These are phyloP conservation scores for Pampus argenteus DNA, from an alignment of 2,797 vertebrate genomes.

Conservation along the genomic window DNA sequence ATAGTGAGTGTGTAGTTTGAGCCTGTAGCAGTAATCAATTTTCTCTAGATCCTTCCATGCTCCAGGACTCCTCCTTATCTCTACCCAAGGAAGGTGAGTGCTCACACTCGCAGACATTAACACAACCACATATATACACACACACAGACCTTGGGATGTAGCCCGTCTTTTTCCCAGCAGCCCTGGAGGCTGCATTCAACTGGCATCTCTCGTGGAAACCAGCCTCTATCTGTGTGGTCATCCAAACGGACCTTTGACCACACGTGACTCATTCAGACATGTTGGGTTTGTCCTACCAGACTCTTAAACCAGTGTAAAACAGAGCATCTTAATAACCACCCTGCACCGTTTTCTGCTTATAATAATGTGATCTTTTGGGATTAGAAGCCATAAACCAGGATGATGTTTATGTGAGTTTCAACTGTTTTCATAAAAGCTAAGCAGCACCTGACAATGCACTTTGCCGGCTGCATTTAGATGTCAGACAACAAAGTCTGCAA, in stretches of 20 bases:
- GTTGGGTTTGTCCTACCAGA: conserved; percentile 1
- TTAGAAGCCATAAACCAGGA: not conserved
- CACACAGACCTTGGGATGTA: conserved; percentile 22
- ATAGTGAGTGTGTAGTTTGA: conserved; percentile 22
- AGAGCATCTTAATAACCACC: not conserved
- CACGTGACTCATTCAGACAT: conserved; percentile 13
- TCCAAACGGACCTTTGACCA: conserved; percentile 29
- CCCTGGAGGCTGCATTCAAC: conserved; percentile 29
- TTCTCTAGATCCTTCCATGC: conserved; percentile 32
- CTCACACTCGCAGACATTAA: conserved; percentile 27
- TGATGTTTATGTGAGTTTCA: not conserved
- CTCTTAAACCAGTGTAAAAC: conserved; percentile 1
- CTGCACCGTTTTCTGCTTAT: too few species aligned
- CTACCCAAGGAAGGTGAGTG: conserved; percentile 25
- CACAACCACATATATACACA: conserved; percentile 12
- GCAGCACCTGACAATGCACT: not conserved
- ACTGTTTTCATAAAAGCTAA: not conserved
- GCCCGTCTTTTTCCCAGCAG: conserved; percentile 55
- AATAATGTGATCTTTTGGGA: conserved; percentile 5
- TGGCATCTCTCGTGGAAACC: conserved; percentile 37
- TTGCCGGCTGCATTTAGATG: not conserved
- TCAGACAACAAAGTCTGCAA: conserved; percentile 7
- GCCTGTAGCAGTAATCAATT: conserved; percentile 46
- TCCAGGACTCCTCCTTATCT: conserved; percentile 51
- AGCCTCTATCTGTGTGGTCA: conserved; percentile 21